These are phyloP conservation scores for Tachysurus fulvidraco DNA, from an alignment of 2,113 vertebrate genomes.

Conservation along the genomic window DNA sequence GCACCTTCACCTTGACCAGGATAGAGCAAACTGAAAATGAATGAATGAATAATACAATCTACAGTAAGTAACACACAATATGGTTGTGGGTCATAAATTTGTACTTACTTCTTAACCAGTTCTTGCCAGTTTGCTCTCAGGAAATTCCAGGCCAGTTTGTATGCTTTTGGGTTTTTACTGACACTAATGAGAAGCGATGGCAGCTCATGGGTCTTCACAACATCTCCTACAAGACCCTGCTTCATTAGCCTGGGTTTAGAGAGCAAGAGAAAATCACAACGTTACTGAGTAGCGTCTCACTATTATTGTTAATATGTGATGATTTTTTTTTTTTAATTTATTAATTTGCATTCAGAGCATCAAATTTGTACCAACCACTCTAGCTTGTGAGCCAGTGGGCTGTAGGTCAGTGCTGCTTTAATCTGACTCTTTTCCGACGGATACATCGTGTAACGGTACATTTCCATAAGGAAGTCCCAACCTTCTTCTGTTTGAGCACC, in stretches of 20 bases:
- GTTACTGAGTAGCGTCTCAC: background rate
- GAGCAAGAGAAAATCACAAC: slow-evolving; percentile 1
- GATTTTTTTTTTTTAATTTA: background rate
- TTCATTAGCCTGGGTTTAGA: slow-evolving; percentile 78
- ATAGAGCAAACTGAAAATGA: background rate
- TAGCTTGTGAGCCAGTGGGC: slow-evolving; percentile 75
- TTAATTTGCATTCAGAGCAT: background rate
- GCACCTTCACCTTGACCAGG: background rate
- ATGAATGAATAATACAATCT: background rate
- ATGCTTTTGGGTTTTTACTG: slow-evolving; percentile 79
- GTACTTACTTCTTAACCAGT: slow-evolving; percentile 83
- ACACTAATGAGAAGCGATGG: slow-evolving; percentile 70
- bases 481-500: slow-evolving; percentile 79
- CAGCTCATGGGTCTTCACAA: slow-evolving; percentile 86
- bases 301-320: background rate
- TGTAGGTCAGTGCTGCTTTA: slow-evolving; percentile 75
- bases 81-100: background rate
- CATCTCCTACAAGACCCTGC: slow-evolving; percentile 77
- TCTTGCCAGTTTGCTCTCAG: slow-evolving; percentile 80
- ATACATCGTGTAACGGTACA: slow-evolving; percentile 75
- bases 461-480: slow-evolving; percentile 86
- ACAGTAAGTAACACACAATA: background rate
- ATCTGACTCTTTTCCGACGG: slow-evolving; percentile 73
- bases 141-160: slow-evolving; percentile 82
- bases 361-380: slow-evolving; percentile 68